phyloP scores from a whole-genome alignment of 2,797 vertebrate genomes.

The Parauchenoglanis ngamensis region DNA sequence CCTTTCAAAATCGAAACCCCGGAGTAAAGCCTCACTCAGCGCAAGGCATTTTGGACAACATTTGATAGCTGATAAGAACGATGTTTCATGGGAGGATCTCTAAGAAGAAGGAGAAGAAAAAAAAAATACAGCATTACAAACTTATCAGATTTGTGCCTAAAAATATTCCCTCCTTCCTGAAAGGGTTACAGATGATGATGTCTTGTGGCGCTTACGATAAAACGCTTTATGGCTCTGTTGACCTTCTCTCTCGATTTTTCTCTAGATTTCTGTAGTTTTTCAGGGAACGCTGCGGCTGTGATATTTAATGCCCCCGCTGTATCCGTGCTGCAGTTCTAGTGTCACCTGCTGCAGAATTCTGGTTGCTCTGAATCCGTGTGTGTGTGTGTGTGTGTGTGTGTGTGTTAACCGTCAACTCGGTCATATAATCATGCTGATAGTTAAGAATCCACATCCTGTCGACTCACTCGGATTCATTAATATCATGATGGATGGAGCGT shows the following conservation, averaged over 20 bases:
- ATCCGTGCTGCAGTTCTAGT: not conserved
- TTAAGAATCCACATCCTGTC: not conserved
- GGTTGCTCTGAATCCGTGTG: not conserved
- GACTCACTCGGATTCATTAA: not conserved
- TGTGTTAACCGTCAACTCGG: not conserved
- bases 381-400: no score
- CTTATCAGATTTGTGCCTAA: not conserved
- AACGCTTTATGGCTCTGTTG: slow-evolving; percentile 2
- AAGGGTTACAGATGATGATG: slow-evolving; percentile 5
- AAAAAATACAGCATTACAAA: not conserved
- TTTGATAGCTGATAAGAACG: not conserved
- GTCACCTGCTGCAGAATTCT: slow-evolving; percentile 5
- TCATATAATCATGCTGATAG: not conserved
- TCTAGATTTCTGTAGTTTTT: not conserved
- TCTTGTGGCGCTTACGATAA: not conserved
- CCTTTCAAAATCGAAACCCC: not conserved
- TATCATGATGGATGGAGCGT: not conserved
- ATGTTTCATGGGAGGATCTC: not conserved
- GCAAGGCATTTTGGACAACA: not conserved
- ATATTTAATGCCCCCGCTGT: slow-evolving; percentile 6
- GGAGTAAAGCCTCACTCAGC: not conserved
- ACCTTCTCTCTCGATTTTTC: slow-evolving; percentile 13
- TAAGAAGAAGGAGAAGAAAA: not conserved
- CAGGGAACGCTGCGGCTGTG: not conserved
- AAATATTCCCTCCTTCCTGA: not conserved